Evolutionary conservation across 2,113 vertebrate genomes (phyloP), one percentile per base, ranked within the genome.

Genomic region (Anguilla japonica): DNA sequence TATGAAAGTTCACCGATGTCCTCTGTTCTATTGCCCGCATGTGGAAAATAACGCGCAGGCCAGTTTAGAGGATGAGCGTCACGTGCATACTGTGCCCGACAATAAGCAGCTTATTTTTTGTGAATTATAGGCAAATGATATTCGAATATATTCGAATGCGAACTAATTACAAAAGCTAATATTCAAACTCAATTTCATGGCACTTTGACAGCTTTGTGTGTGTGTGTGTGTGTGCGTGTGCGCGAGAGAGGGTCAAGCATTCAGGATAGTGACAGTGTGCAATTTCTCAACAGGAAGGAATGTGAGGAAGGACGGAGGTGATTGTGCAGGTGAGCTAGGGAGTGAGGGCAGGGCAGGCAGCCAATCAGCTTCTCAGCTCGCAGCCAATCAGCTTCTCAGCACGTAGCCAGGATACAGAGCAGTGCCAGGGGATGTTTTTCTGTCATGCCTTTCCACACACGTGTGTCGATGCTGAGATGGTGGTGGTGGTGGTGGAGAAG

Each of bases 311-410:
- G 87, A 91, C 79, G 84, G 83, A 87, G 89, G 88, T 56, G 87
- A 90, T 82, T 90, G 88, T 90, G 41, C 90, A 91, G 91, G 90
- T 93, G 92, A 93, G 91, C 90, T 89, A 92, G 89, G 87, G 84
- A 57, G n/a, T 15, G 46, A 78, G 9, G 40, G 34, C n/a, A 14
- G 53, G 39, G n/a, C 40, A 81, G 75, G n/a, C 56, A 46, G 9
- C 34, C 14, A 50, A 34, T 16, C 40, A 41, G 86, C 34, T n/a
- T 46, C 50, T 29, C 9, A 11, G 29, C n/a, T 83, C 75, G n/a
- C 71, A 46, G 9, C 34, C 14, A 50, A 41, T 22, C 40, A n/a
- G 86, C 34, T 26, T 50, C 53, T 18, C 16, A 6, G 40, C 39
- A 41, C 39, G 18, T 15, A 9, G 39, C 41, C 79, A 41, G 29